Percentiles rank a stretch among this genome's conserved stretches.
Conservation (phyloP, 2,113 vertebrate genomes). For the Anseranas semipalmata region DNA sequence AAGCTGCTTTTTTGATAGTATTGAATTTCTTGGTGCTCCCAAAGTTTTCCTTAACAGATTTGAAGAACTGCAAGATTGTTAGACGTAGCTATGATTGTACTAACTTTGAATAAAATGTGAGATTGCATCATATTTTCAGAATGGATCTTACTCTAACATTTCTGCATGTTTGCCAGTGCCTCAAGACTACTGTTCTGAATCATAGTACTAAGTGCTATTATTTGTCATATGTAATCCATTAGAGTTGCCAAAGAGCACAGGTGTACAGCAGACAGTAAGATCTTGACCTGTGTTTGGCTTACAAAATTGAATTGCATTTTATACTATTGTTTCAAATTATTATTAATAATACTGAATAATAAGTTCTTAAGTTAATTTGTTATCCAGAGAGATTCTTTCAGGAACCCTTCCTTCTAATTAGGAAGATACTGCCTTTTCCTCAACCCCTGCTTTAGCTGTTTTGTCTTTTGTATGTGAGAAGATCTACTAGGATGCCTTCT, state of each 20-base stretch:
- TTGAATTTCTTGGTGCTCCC: too few relatives aligned
- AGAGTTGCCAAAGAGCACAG: neutral
- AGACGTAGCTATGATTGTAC: neutral
- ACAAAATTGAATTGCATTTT: neutral
- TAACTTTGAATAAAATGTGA: neutral
- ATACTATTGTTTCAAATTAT: neutral
- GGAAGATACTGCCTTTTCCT: neutral
- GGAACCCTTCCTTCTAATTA: neutral
- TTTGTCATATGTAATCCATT: neutral
- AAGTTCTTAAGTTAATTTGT: neutral
- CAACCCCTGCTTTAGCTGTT: neutral
- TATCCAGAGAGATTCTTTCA: neutral
- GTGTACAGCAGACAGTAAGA: neutral
- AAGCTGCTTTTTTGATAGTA: neutral
- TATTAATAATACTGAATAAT: neutral
- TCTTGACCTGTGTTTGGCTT: neutral
- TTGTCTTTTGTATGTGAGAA: neutral
- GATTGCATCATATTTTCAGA: neutral
- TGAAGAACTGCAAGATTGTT: neutral
- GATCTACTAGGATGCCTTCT: neutral
- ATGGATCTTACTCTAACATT: neutral
- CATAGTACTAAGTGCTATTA: neutral
- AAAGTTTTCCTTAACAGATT: neutral
- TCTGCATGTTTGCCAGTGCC: neutral
- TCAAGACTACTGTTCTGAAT: neutral